Evolutionary conservation across 2,888 invertebrate genomes (phyloP), one percentile per base, ranked within the genome.

Genomic region (Aphidoletes aphidimyza): DNA sequence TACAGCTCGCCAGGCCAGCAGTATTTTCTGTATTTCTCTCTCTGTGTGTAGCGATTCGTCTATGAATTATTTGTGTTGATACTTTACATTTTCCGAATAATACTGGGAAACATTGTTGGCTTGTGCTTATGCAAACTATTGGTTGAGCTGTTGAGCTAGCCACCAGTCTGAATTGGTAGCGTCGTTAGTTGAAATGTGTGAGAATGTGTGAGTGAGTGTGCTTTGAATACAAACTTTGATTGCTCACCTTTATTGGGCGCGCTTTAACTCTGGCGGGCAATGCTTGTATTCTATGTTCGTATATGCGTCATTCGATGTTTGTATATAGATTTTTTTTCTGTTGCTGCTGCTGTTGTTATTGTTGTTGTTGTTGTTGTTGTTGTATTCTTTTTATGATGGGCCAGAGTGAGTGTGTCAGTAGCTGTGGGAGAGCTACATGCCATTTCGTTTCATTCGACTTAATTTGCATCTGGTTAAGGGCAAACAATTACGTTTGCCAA

Each of bases 21-120:
- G 19, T 17, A 14, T 47, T 11, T 19, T 5, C 5, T 54, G 22
- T 54, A 22, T 22, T 22, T 54, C 54, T 1, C 54, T 54, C 22
- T 54, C 47, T 17, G 2, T 47, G 8, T 11, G 3, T 22, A 6
- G 2, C 69, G 17, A 69, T 54, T 54, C 69, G n/a, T n/a, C 69
- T 14, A 69, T 69, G 69, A 69, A 69, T 69, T 69, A 69, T 69
- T 69, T 69, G 69, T 69, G 69, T 69, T 69, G 69, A 69, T 69
- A 69, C 69, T 69, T 69, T 19, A 69, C 11, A 69, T 69, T 69
- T 69, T 30, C n/a, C 34, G 69, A 69, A 69, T n/a, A n/a, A 69
- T 54, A 54, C 69, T 69, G 69, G 34, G 14, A 69, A 30, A 17
- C 17, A 47, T 47, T n/a, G n/a, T n/a, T n/a, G n/a, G 54, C 22